Conservation (phyloP, 2,888 invertebrate species). For the Phrixothrix hirtus region DNA sequence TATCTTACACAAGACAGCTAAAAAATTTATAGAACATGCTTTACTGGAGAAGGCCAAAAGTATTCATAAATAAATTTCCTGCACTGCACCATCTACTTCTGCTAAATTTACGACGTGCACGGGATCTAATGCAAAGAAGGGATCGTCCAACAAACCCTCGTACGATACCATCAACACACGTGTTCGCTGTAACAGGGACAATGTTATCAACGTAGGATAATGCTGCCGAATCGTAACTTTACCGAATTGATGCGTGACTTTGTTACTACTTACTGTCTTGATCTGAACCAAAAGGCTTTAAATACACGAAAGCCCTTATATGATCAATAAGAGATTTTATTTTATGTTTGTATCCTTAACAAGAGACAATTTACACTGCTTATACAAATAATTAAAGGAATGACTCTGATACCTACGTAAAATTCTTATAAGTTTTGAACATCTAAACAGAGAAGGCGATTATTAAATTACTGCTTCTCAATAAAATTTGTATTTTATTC, state of each 20-base stretch:
- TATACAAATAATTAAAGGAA: no score
- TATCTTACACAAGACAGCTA: no score
- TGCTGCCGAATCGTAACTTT: slow-evolving; percentile 44
- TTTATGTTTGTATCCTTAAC: no score
- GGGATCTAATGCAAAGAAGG: slow-evolving; percentile 21
- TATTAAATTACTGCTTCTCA: no score
- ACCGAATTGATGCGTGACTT: slow-evolving; percentile 38
- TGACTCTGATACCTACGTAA: no score
- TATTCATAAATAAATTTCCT: slow-evolving; percentile 57
- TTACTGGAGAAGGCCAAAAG: slow-evolving; percentile 51
- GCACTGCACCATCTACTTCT: slow-evolving; percentile 51
- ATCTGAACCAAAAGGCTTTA: slow-evolving; percentile 25
- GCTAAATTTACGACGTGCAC: slow-evolving; percentile 49
- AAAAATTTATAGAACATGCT: slow-evolving; percentile 50
- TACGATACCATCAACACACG: slow-evolving; percentile 44
- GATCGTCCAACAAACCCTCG: slow-evolving; percentile 29
- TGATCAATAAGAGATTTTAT: no score
- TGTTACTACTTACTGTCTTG: slow-evolving; percentile 28
- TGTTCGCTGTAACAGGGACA: slow-evolving; percentile 40
- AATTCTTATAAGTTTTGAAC: no score
- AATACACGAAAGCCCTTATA: slow-evolving; percentile 7
- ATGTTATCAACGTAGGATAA: slow-evolving; percentile 47
- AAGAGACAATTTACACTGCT: no score
- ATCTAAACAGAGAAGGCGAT: no score
- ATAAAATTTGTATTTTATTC: no score